phyloP scores from a whole-genome alignment of 2,888 invertebrate species.

The Opisthograptis luteolata region DNA sequence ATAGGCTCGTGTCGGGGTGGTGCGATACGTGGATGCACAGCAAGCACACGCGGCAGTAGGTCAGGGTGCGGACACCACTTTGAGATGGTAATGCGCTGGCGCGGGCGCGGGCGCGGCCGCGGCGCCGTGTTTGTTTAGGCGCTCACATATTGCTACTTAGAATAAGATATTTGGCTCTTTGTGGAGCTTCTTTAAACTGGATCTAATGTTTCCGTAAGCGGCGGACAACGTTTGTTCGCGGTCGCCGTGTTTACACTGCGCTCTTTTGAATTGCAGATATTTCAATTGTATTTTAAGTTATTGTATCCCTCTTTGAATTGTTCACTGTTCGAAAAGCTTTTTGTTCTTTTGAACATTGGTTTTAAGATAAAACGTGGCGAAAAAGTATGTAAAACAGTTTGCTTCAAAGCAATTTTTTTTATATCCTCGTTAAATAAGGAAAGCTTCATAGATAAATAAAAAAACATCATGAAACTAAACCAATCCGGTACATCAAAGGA shows the following conservation, averaged over 20 bases:
- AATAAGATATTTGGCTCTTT: conserved; percentile 69
- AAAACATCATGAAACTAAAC: too few species aligned
- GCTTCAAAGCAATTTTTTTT: too few species aligned
- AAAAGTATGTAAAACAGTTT: too few species aligned
- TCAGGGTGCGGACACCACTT: conserved; percentile 50
- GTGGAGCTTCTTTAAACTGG: conserved; percentile 48
- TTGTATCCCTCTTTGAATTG: neutral
- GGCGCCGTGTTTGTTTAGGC: conserved; percentile 69
- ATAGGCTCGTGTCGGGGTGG: too few species aligned
- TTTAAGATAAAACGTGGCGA: too few species aligned
- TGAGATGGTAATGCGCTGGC: conserved; percentile 66
- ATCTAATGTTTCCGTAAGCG: conserved; percentile 50
- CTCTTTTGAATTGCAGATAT: conserved; percentile 26
- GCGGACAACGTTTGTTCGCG: conserved; percentile 17
- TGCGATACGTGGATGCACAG: too few species aligned
- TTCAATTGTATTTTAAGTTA: conserved; percentile 21
- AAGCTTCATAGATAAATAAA: too few species aligned
- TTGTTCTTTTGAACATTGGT: too few species aligned
- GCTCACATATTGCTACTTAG: conserved; percentile 73
- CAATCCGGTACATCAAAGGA: too few species aligned
- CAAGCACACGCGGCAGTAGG: too few species aligned
- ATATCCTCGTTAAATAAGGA: too few species aligned
- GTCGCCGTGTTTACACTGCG: conserved; percentile 15
- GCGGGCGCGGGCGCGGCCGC: conserved; percentile 9
- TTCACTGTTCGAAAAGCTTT: neutral